A percentile compares a stretch with the other conserved stretches of the same genome.
Conservation (phyloP, 2,113 vertebrate species). For the Pipa parva region DNA sequence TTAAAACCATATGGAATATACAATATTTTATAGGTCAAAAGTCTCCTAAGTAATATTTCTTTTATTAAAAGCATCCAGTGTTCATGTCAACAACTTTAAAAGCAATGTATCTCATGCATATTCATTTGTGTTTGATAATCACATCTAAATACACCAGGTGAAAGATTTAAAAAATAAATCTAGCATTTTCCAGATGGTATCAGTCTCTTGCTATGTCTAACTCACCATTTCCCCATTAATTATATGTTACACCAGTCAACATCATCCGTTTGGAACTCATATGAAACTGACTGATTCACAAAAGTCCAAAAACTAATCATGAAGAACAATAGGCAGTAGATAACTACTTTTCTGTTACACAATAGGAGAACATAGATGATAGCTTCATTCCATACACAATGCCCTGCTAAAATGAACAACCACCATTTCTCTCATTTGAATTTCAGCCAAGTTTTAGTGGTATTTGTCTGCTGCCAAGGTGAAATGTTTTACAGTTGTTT, state of each 20-base stretch:
- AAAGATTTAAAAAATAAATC: background rate
- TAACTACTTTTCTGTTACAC: background rate
- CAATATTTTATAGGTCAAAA: no score
- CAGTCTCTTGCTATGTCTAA: background rate
- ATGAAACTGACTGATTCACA: slow-evolving; percentile 2
- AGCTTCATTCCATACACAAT: background rate
- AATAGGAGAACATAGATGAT: background rate
- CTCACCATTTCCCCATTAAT: slow-evolving; percentile 9
- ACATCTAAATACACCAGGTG: slow-evolving; percentile 1
- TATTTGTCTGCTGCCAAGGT: no score
- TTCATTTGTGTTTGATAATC: background rate
- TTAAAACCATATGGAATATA: no score
- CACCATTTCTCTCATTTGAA: background rate
- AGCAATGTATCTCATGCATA: background rate
- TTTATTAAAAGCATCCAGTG: no score
- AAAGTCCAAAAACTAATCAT: slow-evolving; percentile 9
- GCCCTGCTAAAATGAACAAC: no score
- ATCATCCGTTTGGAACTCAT: background rate
- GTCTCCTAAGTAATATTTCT: no score
- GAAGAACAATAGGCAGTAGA: background rate
- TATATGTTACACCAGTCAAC: slow-evolving; percentile 4
- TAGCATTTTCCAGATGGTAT: slow-evolving; percentile 19
- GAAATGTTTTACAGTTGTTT: no score
- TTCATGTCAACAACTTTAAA: no score
- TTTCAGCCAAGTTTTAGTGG: slow-evolving; percentile 8